These are phyloP conservation scores for Acanthurus lineatus DNA, from an alignment of 2,797 vertebrate species.

Conservation along the genomic window DNA sequence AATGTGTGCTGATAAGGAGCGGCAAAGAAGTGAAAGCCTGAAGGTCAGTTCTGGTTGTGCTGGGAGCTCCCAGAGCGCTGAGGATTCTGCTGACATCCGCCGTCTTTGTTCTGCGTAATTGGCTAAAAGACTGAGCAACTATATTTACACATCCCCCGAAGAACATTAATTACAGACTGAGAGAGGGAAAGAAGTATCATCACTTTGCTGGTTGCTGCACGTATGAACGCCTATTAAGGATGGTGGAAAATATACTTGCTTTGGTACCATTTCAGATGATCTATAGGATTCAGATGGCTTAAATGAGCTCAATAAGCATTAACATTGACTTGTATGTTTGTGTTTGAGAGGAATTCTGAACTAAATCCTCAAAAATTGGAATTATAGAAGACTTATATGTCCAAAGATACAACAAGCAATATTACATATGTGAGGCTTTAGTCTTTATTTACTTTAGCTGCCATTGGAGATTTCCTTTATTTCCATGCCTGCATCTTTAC, in stretches of 20 bases:
- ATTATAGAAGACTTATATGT: not conserved
- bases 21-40: conserved; percentile 76
- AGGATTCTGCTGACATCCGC: conserved; percentile 85
- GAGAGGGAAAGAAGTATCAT: conserved; percentile 68
- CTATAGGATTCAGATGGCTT: conserved; percentile 14
- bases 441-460: not conserved
- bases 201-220: conserved; percentile 56
- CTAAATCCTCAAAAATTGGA: conserved; percentile 16
- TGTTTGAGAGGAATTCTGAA: conserved; percentile 6
- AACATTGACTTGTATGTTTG: conserved; percentile 7
- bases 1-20: conserved; percentile 77
- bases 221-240: conserved; percentile 59
- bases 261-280: conserved; percentile 18
- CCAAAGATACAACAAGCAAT: not conserved
- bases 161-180: conserved; percentile 85
- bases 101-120: conserved; percentile 85
- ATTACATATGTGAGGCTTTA: not conserved
- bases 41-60: conserved; percentile 82
- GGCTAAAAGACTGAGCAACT: conserved; percentile 85
- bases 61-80: conserved; percentile 80
- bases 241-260: conserved; percentile 27
- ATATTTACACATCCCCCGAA: conserved; percentile 84
- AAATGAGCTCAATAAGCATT: conserved; percentile 22
- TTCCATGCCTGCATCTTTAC: not conserved
- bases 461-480: conserved; percentile 11